phyloP scores from a whole-genome alignment of 2,888 invertebrate species.

The Limenitis camilla region DNA sequence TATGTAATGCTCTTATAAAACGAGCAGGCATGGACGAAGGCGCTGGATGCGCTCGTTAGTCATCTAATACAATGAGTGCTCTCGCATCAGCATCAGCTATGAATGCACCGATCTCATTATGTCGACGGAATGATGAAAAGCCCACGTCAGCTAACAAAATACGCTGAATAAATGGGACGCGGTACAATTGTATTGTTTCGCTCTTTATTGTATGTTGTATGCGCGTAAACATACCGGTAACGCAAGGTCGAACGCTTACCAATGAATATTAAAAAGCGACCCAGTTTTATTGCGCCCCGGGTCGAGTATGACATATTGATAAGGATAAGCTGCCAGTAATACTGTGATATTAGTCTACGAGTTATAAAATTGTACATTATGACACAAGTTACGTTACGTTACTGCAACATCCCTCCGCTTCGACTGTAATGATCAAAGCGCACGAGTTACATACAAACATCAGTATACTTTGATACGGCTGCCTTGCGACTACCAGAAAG shows the following conservation, averaged over 20 bases:
- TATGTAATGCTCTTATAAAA: constrained; percentile 4
- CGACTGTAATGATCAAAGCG: too few species aligned
- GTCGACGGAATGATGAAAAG: constrained; percentile 48
- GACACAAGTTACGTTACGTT: too few species aligned
- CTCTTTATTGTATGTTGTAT: constrained; percentile 7
- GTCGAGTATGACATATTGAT: background rate
- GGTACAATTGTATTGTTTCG: constrained; percentile 38
- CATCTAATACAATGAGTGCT: constrained; percentile 18
- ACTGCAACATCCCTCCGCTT: too few species aligned
- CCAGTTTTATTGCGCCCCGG: background rate
- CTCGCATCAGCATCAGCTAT: constrained; percentile 15
- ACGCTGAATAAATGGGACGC: constrained; percentile 46
- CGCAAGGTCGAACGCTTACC: constrained; percentile 16
- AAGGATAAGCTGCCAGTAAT: background rate
- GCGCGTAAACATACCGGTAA: constrained; percentile 12
- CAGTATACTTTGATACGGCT: too few species aligned
- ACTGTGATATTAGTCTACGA: background rate
- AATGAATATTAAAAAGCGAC: constrained; percentile 1
- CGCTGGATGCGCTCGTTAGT: constrained; percentile 16
- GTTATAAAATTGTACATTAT: too few species aligned
- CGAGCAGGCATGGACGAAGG: constrained; percentile 11
- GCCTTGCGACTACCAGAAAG: too few species aligned
- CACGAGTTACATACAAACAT: too few species aligned
- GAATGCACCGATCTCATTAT: constrained; percentile 49
- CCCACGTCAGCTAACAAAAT: constrained; percentile 39